Conservation (phyloP, 2,113 vertebrate species). For the Neolamprologus ventralis region DNA sequence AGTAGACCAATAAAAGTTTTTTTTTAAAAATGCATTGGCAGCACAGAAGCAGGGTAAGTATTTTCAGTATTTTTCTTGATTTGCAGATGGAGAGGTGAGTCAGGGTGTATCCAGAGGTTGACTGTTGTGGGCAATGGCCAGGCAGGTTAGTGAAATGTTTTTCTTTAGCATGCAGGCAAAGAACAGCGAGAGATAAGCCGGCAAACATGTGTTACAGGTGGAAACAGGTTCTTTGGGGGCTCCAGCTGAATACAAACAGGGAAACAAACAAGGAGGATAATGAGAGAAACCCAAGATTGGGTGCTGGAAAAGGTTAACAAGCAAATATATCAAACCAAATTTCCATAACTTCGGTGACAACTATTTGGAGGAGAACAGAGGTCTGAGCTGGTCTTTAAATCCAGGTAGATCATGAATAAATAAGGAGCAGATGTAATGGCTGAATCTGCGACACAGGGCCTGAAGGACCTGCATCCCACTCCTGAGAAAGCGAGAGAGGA, state of each 20-base stretch:
- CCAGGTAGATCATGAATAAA: neutral
- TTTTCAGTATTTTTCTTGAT: neutral
- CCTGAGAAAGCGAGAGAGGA: neutral
- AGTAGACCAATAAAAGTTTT: neutral
- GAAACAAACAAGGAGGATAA: neutral
- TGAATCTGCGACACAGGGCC: fast-evolving
- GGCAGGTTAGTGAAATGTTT: neutral
- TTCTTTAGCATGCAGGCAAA: neutral
- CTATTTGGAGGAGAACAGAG: neutral
- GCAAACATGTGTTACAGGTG: neutral
- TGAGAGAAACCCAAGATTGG: neutral
- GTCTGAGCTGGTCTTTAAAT: neutral
- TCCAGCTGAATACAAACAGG: neutral
- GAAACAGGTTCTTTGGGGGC: neutral
- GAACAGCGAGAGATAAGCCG: neutral
- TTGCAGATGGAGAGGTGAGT: neutral
- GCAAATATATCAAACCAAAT: neutral
- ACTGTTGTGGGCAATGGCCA: neutral
- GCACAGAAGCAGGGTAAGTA: neutral
- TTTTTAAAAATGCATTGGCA: neutral
- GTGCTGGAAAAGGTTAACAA: neutral
- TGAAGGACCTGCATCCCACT: neutral
- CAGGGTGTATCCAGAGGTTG: neutral
- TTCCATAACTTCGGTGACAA: neutral
- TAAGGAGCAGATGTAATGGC: neutral